Percentiles rank a stretch among this genome's conserved stretches.
Conservation (phyloP, 2,888 invertebrate species). For the Cyclophora albipunctata region DNA sequence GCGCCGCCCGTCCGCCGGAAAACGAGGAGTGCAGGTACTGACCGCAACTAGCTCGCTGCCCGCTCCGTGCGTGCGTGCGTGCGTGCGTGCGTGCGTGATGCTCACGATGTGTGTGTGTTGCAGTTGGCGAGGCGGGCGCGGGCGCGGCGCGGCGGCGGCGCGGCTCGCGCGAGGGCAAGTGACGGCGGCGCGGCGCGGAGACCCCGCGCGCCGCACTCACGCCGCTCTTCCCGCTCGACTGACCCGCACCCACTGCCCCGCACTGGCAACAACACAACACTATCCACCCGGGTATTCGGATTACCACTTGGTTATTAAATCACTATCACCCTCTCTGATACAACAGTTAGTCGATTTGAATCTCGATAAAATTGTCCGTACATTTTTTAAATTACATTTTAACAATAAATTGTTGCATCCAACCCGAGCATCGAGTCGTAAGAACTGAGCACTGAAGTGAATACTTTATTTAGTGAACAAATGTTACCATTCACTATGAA, state of each 20-base stretch:
- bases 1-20: constrained; percentile 69
- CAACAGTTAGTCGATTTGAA: background rate
- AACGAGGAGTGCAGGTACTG: constrained; percentile 82
- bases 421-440: constrained; percentile 1
- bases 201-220: constrained; percentile 32
- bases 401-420: constrained; percentile 3
- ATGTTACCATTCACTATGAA: constrained; percentile 72
- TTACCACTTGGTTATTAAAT: no score
- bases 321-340: no score
- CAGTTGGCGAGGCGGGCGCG: constrained; percentile 47
- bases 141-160: constrained; percentile 75
- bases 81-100: background rate
- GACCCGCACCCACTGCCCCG: constrained; percentile 14
- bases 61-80: no score
- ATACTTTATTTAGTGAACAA: constrained; percentile 63
- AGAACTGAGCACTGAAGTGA: constrained; percentile 13
- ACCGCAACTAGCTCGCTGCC: background rate
- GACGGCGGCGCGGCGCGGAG: constrained; percentile 78
- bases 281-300: background rate
- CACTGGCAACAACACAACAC: background rate
- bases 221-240: constrained; percentile 26
- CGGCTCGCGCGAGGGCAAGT: constrained; percentile 84
- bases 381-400: background rate
- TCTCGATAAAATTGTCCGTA: background rate
- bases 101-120: constrained; percentile 11